Conservation (phyloP, 1,140 invertebrate species). For the Drosophila sp. region DNA sequence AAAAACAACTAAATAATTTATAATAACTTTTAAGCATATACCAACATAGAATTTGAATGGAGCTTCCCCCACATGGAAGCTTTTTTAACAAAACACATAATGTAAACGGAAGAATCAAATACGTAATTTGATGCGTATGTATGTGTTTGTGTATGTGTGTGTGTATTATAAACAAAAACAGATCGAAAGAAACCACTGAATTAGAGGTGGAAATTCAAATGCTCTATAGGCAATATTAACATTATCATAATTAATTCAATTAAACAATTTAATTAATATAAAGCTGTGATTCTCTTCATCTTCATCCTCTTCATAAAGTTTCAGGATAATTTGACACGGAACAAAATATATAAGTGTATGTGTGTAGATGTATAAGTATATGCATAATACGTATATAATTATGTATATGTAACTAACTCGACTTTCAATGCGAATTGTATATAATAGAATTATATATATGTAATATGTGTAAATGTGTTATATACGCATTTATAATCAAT, state of each 20-base stretch:
- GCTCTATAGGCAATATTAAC: conserved; percentile 52
- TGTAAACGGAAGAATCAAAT: conserved; percentile 46
- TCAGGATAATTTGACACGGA: conserved; percentile 42
- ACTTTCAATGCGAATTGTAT: conserved; percentile 38
- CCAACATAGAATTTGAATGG: conserved; percentile 54
- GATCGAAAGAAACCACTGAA: conserved; percentile 47
- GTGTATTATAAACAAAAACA: conserved; percentile 43
- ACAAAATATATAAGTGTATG: conserved; percentile 34
- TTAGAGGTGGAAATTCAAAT: conserved; percentile 40
- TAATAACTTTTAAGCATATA: conserved; percentile 29
- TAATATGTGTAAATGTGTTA: conserved; percentile 27
- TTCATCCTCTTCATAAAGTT: conserved; percentile 50
- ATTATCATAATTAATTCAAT: conserved; percentile 56
- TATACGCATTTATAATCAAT: conserved; percentile 41
- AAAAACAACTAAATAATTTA: conserved; percentile 34
- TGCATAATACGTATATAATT: conserved; percentile 30
- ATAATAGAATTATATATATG: conserved; percentile 15
- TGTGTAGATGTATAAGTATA: conserved; percentile 15
- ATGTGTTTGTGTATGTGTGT: neutral
- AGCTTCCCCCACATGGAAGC: conserved; percentile 39
- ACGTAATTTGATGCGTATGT: conserved; percentile 23
- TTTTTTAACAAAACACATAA: conserved; percentile 52
- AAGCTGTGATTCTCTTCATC: conserved; percentile 64
- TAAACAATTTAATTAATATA: conserved; percentile 79
- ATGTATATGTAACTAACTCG: conserved; percentile 45